Base-by-base conservation (phyloP, 2,113 vertebrate genomes). In the Myxocyprinus asiaticus region DNA sequence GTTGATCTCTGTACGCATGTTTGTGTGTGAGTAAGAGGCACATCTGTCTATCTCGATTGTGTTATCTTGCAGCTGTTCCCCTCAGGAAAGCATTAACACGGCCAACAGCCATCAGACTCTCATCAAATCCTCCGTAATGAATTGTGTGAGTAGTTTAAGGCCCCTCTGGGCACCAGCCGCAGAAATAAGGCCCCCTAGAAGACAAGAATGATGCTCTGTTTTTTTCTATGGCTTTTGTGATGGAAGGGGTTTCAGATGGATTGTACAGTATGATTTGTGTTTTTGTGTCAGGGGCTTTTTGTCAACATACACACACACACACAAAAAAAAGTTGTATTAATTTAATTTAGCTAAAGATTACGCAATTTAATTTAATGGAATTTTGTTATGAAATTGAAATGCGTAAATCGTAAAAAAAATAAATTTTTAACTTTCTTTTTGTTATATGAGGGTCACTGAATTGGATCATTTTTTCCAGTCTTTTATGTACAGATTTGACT, bases 31-130 rank as follows among this genome's bases (percentile, higher is more conserved):
- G 22, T 1, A 3, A 33, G 67, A 42, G 7, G 4, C 50, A 70
- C 67, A 70, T 70, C 67, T 70, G 66, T 67, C 15, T 50, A 9
- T 67, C n/a, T 67, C 5, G 15, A n/a, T 50, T 67, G 66, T 51
- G 68, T 70, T 56, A 11, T 56, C 11, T 44, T 71, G 51, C 51
- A 71, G 68, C 51, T 71, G 68, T 43, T 55, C n/a, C 14, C 14
- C 68, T 10, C 12, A 71, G 68, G 51, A 56, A 56, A 56, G 12
- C 22, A 33, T 33, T 33, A 33, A 33, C 22, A 33, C 50, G 4
- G 50, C 47, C 10, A 7, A 43, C 10, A 56, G 68, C 51, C 22
- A 55, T 15, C 22, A 15, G 51, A 15, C 42, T 70, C 68, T 56
- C 4, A 42, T 56, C 51, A 56, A 53, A 56, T 10, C 22, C 22